phyloP scores from a whole-genome alignment of 2,888 invertebrate species.

The Epicampocera succincta region DNA sequence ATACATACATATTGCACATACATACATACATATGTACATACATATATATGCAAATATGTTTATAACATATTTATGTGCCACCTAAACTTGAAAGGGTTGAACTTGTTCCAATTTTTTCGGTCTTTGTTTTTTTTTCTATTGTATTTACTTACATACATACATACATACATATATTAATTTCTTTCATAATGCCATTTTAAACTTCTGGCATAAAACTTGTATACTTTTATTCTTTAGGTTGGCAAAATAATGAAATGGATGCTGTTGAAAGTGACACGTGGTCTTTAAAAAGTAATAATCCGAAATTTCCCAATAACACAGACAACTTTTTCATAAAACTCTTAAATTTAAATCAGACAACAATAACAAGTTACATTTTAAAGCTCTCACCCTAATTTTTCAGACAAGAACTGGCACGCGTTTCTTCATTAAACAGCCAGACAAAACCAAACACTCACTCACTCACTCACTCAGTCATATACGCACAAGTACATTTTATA shows the following conservation, averaged over 20 bases:
- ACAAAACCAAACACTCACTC: neutral
- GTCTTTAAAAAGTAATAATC: constrained; percentile 58
- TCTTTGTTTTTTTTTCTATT: neutral
- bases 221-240: constrained; percentile 40
- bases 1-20: neutral
- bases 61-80: too few species aligned
- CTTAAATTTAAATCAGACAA: constrained; percentile 45
- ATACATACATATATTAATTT: too few species aligned
- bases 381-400: constrained; percentile 64
- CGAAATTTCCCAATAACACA: constrained; percentile 41
- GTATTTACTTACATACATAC: too few species aligned
- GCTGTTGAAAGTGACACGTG: constrained; percentile 62
- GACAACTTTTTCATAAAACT: constrained; percentile 40
- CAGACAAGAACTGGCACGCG: constrained; percentile 56
- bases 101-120: constrained; percentile 12
- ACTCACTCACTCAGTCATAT: neutral
- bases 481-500: neutral
- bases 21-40: neutral
- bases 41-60: neutral
- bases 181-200: constrained; percentile 38
- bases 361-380: constrained; percentile 41
- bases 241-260: constrained; percentile 54
- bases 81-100: constrained; percentile 4
- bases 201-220: constrained; percentile 6
- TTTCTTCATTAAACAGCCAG: constrained; percentile 41